A percentile compares a stretch with the other conserved stretches of the same genome.
These are phyloP conservation scores for Leucoraja erinaceus DNA, from an alignment of 2,113 vertebrate species.

Conservation along the genomic window DNA sequence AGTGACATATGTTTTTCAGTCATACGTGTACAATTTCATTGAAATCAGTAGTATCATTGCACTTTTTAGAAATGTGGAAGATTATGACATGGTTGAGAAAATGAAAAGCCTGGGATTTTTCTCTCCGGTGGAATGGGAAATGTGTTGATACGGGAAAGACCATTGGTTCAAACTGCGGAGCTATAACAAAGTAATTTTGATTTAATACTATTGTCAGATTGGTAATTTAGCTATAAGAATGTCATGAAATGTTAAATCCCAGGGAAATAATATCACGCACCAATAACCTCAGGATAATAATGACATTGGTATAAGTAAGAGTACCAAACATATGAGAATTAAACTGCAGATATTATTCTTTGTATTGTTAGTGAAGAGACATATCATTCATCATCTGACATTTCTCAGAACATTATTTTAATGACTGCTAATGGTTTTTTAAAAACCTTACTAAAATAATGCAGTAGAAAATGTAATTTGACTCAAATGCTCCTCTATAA, in stretches of 20 bases:
- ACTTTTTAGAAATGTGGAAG: neutral
- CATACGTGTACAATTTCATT: neutral
- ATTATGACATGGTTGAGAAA: neutral
- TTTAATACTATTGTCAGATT: neutral
- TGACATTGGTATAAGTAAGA: too few species aligned
- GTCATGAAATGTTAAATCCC: neutral
- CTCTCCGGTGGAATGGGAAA: neutral
- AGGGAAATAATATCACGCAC: neutral
- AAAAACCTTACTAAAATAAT: neutral
- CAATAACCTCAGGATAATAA: too few species aligned
- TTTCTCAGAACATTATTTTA: neutral
- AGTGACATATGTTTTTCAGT: neutral
- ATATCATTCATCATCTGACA: neutral
- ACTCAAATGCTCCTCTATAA: neutral
- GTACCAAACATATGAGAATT: neutral
- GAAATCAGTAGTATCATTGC: slow-evolving; percentile 32
- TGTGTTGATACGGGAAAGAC: neutral
- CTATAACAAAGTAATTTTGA: neutral
- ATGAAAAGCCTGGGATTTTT: neutral
- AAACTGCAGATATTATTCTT: neutral
- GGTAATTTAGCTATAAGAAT: too few species aligned
- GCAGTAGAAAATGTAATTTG: neutral
- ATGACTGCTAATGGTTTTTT: neutral
- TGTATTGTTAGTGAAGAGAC: neutral
- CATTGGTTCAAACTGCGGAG: neutral